A percentile compares a stretch with the other conserved stretches of the same genome.
Conservation (phyloP, 92 coral and sea anemone species). For the Blastomussa wellsi region DNA sequence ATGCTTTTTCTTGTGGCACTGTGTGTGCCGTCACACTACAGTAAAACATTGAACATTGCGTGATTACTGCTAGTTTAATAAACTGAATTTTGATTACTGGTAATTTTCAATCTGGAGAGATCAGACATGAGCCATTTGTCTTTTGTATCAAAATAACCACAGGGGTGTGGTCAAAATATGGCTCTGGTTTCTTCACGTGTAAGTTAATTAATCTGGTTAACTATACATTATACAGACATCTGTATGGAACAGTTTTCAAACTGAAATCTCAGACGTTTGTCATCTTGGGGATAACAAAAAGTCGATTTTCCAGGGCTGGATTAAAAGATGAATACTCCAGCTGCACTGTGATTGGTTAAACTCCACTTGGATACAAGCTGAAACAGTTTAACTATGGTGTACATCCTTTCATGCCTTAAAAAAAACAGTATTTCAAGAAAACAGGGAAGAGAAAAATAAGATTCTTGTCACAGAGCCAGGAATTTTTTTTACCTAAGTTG, state of each 20-base stretch:
- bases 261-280: not conserved
- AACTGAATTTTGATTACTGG: not conserved
- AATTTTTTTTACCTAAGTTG: not conserved
- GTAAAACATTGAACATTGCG: too few relatives aligned
- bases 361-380: not conserved
- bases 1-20: too few relatives aligned
- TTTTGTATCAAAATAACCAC: not conserved
- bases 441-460: not conserved
- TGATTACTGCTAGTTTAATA: not conserved
- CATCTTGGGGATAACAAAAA: not conserved
- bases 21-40: too few relatives aligned
- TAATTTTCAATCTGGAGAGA: not conserved
- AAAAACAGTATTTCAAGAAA: not conserved
- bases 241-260: too few relatives aligned
- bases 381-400: not conserved
- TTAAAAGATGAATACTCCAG: not conserved
- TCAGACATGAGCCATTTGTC: not conserved
- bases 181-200: not conserved
- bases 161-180: not conserved
- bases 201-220: not conserved
- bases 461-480: conserved; percentile 8
- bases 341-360: not conserved
- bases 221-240: too few relatives aligned
- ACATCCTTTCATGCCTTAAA: not conserved
- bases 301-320: not conserved